A percentile compares a stretch with the other conserved stretches of the same genome.
These are phyloP conservation scores for Eidolon helvum DNA, from an alignment of 2,113 vertebrate genomes.

Conservation along the genomic window DNA sequence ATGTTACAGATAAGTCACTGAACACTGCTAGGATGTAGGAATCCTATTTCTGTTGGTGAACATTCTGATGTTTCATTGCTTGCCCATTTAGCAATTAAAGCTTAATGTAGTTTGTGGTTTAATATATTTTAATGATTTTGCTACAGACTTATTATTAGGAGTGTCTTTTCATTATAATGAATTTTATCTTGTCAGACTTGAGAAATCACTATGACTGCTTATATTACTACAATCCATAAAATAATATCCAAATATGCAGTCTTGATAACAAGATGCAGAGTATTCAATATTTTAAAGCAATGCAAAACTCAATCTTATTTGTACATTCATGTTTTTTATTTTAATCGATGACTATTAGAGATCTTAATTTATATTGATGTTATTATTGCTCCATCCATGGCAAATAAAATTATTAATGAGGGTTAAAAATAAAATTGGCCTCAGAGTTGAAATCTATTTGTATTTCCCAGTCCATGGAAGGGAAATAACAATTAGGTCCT, in stretches of 20 bases:
- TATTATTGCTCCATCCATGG: slow-evolving; percentile 6
- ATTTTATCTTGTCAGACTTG: slow-evolving; percentile 41
- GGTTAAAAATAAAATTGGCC: slow-evolving; percentile 45
- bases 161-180: slow-evolving; percentile 46
- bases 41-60: background rate
- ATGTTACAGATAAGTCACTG: background rate
- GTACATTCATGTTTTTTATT: slow-evolving; percentile 45
- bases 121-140: slow-evolving; percentile 52
- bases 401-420: slow-evolving; percentile 43
- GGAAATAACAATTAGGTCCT: background rate
- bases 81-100: slow-evolving; percentile 24
- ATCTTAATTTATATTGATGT: slow-evolving; percentile 46
- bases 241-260: background rate
- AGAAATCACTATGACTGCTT: slow-evolving; percentile 49
- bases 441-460: background rate
- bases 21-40: background rate
- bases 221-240: slow-evolving; percentile 35
- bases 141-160: slow-evolving; percentile 48
- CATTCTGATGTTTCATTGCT: background rate
- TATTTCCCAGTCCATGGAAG: background rate
- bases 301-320: slow-evolving; percentile 30
- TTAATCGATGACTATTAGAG: background rate
- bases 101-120: slow-evolving; percentile 44
- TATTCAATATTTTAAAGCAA: slow-evolving; percentile 42
- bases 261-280: background rate